A percentile compares a stretch with the other conserved stretches of the same genome.
phyloP scores from a whole-genome alignment of 2,113 vertebrate genomes.

The Plestiodon gilberti region DNA sequence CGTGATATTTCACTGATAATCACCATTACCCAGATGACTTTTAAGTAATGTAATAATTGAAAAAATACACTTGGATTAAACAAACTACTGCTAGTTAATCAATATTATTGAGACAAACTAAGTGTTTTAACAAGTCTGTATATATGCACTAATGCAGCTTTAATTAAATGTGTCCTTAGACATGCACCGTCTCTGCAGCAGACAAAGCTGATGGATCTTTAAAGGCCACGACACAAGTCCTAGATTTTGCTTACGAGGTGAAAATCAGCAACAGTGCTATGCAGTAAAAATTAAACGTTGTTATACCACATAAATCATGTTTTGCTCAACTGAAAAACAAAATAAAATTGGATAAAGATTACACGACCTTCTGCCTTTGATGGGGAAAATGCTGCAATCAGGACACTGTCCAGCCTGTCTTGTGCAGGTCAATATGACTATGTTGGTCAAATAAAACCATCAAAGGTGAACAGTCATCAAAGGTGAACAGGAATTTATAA shows the following conservation, averaged over 20 bases:
- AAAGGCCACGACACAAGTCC: conserved; percentile 35
- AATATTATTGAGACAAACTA: conserved; percentile 83
- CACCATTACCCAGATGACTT: conserved; percentile 89
- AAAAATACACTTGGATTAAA: conserved; percentile 87
- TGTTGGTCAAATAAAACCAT: not conserved
- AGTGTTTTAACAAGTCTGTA: conserved; percentile 80
- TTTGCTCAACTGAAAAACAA: conserved; percentile 22
- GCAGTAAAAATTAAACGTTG: conserved; percentile 20
- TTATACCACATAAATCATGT: conserved; percentile 21
- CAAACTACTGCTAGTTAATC: conserved; percentile 82
- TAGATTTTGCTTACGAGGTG: conserved; percentile 32
- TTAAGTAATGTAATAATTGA: conserved; percentile 82
- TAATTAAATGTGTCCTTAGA: conserved; percentile 76
- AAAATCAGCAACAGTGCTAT: conserved; percentile 30
- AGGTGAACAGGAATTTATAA: conserved; percentile 26
- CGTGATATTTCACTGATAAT: conserved; percentile 86
- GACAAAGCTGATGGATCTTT: conserved; percentile 26
- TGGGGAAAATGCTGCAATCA: conserved; percentile 1
- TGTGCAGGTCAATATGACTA: not conserved
- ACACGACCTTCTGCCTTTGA: conserved; percentile 13
- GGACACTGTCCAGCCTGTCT: not conserved
- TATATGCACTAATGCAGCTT: conserved; percentile 74
- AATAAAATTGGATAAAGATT: conserved; percentile 33
- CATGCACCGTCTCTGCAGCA: conserved; percentile 41
- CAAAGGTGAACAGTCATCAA: conserved; percentile 4